Base-by-base conservation (phyloP, 2,888 invertebrate species). In the Lasioglossum oenotherae region DNA sequence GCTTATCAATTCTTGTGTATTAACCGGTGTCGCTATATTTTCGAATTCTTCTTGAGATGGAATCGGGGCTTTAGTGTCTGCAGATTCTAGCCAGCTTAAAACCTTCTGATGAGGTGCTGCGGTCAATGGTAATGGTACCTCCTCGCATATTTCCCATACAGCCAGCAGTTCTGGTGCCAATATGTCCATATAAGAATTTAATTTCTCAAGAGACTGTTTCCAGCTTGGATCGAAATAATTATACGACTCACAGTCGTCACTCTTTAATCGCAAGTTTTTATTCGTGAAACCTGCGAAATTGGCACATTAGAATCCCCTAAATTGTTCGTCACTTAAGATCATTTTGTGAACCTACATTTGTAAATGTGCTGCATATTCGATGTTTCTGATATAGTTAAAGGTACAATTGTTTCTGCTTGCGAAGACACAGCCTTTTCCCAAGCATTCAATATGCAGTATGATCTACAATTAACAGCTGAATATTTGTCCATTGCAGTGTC, bases 91-190 rank as follows among this genome's bases (percentile, higher is more conserved):
- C 95, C 95, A 95, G 74, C 89, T 93, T 23, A 94, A 86, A 35
- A 95, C 95, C 87, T 94, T 95, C 38, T 94, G 90, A 87, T 93
- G 92, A 16, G 94, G 92, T 38, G 90, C 92, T n/a, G 92, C 77
- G 31, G 74, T 74, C 16, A 89, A 78, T 1, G 93, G 87, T 35
- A 89, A 84, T 53, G 91, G 87, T 35, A 78, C 75, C 27, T 94
- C 91, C n/a, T 94, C 93, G 0, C 89, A 75, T n/a, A 95, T 84
- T 76, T 94, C 94, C 95, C 95, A 95, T 64, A 92, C 91, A 8
- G 92, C 89, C 80, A 95, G 88, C 60, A 95, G 90, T 82, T 94
- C 94, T 19, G 94, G 93, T 14, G 94, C 94, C 75, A 95, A 91
- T 80, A 95, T 86, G 87, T 95, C 95, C 27, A 91, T 82, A 53